Percentiles rank a stretch among this genome's conserved stretches.
Evolutionary conservation across 2,113 vertebrate species (phyloP).

Genomic region (Pelodiscus sinensis): DNA sequence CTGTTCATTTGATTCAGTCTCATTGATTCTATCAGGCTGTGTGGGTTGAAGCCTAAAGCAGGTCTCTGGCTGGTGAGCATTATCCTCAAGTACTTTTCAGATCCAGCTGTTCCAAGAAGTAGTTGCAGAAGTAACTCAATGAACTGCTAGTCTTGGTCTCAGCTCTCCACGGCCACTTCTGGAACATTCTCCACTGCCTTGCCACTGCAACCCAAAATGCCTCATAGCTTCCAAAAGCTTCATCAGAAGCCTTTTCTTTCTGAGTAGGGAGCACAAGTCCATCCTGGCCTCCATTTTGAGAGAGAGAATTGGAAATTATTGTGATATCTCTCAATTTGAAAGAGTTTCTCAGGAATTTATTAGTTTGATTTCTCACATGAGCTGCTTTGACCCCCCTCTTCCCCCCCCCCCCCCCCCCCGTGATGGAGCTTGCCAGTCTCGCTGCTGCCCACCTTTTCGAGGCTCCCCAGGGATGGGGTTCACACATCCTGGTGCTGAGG

Average conservation of each 20-base stretch:
- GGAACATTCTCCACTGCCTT: background rate
- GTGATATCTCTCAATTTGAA: background rate
- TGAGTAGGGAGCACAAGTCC: background rate
- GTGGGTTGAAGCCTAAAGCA: background rate
- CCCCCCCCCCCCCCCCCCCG: background rate
- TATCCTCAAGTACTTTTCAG: background rate
- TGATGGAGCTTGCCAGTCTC: no score
- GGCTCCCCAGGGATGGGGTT: no score
- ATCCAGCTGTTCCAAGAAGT: background rate
- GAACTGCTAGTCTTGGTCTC: background rate
- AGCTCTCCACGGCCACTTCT: background rate
- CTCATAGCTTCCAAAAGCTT: background rate
- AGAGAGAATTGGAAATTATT: background rate
- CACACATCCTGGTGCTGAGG: no score
- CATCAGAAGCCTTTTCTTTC: background rate
- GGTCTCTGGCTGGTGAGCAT: rapidly evolving
- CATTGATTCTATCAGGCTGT: background rate
- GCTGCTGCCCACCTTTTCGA: no score
- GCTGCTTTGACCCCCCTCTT: rapidly evolving
- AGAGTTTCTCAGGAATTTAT: background rate
- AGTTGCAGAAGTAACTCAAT: rapidly evolving
- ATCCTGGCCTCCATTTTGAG: background rate
- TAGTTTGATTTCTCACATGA: background rate
- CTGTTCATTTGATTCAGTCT: rapidly evolving
- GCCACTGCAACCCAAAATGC: background rate